phyloP scores from a whole-genome alignment of 2,113 vertebrate species.

The Colossoma macropomum region DNA sequence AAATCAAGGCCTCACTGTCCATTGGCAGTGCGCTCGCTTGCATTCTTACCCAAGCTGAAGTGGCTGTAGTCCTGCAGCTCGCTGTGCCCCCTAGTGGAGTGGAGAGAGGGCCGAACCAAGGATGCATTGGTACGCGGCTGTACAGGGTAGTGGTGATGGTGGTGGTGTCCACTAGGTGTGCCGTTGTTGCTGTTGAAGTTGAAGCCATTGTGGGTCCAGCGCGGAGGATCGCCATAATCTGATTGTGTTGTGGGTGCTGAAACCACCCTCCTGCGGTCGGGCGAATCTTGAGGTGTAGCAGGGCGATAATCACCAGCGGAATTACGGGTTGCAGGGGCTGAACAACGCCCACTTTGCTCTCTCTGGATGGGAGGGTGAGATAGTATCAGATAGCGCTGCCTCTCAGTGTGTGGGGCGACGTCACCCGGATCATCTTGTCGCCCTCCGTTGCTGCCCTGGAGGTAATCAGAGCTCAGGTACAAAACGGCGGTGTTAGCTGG shows the following conservation, averaged over 20 bases:
- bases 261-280: slow-evolving; percentile 87
- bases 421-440: slow-evolving; percentile 76
- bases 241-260: slow-evolving; percentile 85
- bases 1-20: slow-evolving; percentile 74
- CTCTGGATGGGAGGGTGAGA: slow-evolving; percentile 65
- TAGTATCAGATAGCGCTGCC: slow-evolving; percentile 78
- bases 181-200: slow-evolving; percentile 85
- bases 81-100: slow-evolving; percentile 70
- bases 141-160: slow-evolving; percentile 66
- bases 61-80: slow-evolving; percentile 86
- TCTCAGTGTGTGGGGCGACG: slow-evolving; percentile 72
- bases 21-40: slow-evolving; percentile 72
- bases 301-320: slow-evolving; percentile 85
- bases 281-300: slow-evolving; percentile 84
- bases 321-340: slow-evolving; percentile 68
- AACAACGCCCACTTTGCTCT: slow-evolving; percentile 63
- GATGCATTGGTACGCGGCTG: slow-evolving; percentile 60
- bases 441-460: slow-evolving; percentile 69
- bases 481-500: slow-evolving; percentile 77
- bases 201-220: slow-evolving; percentile 86
- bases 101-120: slow-evolving; percentile 68
- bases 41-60: neutral
- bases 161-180: slow-evolving; percentile 65
- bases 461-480: slow-evolving; percentile 81
- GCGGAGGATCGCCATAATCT: slow-evolving; percentile 78